Conservation (phyloP, 2,888 invertebrate species). For the Spodoptera exigua region DNA sequence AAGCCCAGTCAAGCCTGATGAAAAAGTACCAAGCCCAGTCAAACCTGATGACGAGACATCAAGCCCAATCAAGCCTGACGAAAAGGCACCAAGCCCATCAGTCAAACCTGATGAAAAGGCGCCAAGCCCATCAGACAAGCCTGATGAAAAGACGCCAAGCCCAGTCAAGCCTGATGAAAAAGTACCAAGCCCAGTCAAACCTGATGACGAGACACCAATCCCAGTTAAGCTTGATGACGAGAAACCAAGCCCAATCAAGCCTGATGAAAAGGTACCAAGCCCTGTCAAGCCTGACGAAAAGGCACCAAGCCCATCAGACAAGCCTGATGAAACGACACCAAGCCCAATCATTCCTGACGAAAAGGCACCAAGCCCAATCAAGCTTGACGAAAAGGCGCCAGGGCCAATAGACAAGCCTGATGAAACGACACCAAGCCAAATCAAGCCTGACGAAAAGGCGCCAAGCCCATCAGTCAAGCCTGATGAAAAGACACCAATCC, state of each 20-base stretch:
- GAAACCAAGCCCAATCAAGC: conserved; percentile 25
- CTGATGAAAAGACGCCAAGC: conserved; percentile 26
- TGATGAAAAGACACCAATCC: background rate
- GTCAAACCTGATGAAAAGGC: conserved; percentile 8
- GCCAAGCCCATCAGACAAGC: conserved; percentile 19
- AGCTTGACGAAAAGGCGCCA: conserved; percentile 14
- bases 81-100: conserved; percentile 22
- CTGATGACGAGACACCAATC: background rate
- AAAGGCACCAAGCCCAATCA: conserved; percentile 7
- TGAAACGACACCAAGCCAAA: background rate
- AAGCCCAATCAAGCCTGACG: conserved; percentile 28
- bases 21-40: conserved; percentile 6
- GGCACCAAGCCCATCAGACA: background rate
- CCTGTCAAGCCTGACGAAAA: conserved; percentile 1
- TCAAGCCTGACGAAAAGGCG: background rate
- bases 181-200: background rate
- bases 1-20: conserved; percentile 32
- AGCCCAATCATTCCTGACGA: too few species aligned
- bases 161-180: conserved; percentile 12
- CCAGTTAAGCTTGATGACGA: conserved; percentile 25
- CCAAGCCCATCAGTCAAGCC: background rate
- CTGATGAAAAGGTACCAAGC: conserved; percentile 6
- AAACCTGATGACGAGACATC: conserved; percentile 25
- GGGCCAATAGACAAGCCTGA: conserved; percentile 4
- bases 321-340: background rate